Conservation (phyloP, 2,888 invertebrate species). For the Dasysyrphus albostriatus region DNA sequence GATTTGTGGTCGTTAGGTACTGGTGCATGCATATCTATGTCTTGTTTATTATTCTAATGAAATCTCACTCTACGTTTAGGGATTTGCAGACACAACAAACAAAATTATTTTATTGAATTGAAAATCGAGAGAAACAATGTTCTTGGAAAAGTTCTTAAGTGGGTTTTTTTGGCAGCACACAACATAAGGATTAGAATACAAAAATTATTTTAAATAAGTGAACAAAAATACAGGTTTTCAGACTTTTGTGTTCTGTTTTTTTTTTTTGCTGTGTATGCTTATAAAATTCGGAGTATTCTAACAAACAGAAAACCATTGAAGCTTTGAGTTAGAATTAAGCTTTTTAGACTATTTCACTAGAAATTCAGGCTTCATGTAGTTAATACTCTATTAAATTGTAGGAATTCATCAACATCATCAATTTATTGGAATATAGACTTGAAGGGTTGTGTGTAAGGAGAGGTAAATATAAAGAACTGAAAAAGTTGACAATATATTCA, state of each 20-base stretch:
- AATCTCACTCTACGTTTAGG: conserved; percentile 21
- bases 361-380: too few relatives aligned
- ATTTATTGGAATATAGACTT: too few relatives aligned
- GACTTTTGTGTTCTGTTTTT: neutral
- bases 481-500: too few relatives aligned
- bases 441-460: too few relatives aligned
- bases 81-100: conserved; percentile 53
- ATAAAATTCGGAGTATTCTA: too few relatives aligned
- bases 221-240: neutral
- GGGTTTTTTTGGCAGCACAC: neutral
- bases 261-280: neutral
- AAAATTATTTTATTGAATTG: conserved; percentile 39
- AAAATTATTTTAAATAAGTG: neutral
- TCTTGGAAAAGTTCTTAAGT: conserved; percentile 4
- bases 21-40: neutral
- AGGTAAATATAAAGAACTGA: too few relatives aligned
- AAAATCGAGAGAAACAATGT: conserved; percentile 37
- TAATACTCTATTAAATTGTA: too few relatives aligned
- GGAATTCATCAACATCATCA: too few relatives aligned
- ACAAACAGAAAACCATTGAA: too few relatives aligned
- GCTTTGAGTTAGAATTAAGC: too few relatives aligned
- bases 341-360: too few relatives aligned
- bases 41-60: conserved; percentile 38
- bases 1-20: conserved; percentile 52
- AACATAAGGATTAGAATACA: neutral